Base-by-base conservation (phyloP, 2,888 invertebrate species). In the Diplazon laetatorius region DNA sequence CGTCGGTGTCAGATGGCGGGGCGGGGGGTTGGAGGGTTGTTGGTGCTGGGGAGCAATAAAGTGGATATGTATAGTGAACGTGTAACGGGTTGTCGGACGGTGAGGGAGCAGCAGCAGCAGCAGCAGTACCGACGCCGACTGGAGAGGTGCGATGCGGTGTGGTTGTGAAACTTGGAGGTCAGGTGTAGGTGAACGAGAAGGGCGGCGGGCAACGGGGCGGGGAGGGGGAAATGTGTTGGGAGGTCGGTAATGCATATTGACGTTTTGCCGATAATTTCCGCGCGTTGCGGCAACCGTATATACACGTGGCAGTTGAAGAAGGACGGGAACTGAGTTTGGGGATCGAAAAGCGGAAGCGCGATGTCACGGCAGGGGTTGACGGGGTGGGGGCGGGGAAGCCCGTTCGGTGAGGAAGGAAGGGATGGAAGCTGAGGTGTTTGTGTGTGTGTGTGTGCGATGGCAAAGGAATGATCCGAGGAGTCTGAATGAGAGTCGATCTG, bases 201-300 rank as follows among this genome's bases (percentile, higher is more conserved):
- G n/a, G n/a, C n/a, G n/a, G n/a, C n/a, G n/a, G n/a, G n/a, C n/a
- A n/a, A n/a, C n/a, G n/a, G n/a, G n/a, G n/a, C n/a, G n/a, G n/a
- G n/a, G n/a, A n/a, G n/a, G n/a, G n/a, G n/a, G n/a, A n/a, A n/a
- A n/a, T n/a, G n/a, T 6, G 30, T 2, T 81, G 76, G 82, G 82
- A 72, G 77, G 79, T 72, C 52, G 80, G 85, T 87, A 87, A 89
- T 85, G 84, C 86, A 82, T 85, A 88, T 88, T 88, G 89, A 89
- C 89, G 84, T 88, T 89, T 90, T 82, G 81, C 83, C 89, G 87
- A 89, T 90, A 90, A 89, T 89, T 87, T 85, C 79, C 83, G 82
- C 83, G 82, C 84, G 80, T 80, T 83, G 80, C 30, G 42, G 44
- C 46, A 44, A 20, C 59, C 55, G 50, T 72, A 72, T 68, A 72